Conservation (phyloP, 1,140 invertebrate species). For the Drosophila sturtevanti region DNA sequence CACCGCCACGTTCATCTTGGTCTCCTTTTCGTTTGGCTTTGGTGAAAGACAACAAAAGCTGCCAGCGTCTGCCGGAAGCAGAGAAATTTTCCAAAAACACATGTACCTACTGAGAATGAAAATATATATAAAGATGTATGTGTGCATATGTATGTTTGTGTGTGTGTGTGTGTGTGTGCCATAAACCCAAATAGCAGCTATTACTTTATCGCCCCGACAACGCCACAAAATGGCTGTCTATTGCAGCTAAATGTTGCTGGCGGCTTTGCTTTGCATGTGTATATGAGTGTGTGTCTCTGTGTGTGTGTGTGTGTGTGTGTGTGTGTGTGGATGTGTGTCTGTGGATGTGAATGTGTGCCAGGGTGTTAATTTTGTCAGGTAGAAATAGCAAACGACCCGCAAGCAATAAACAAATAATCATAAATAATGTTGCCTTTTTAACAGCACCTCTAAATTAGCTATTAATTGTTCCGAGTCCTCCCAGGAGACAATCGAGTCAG, state of each 20-base stretch:
- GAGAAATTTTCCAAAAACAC: constrained; percentile 53
- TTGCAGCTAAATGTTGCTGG: constrained; percentile 77
- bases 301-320: constrained; percentile 13
- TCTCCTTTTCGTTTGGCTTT: constrained; percentile 39
- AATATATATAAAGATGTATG: background rate
- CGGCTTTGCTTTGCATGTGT: constrained; percentile 54
- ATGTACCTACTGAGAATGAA: constrained; percentile 35
- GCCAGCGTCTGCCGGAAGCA: constrained; percentile 51
- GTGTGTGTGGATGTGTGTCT: constrained; percentile 14
- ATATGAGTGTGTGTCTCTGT: constrained; percentile 9
- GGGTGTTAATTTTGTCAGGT: constrained; percentile 64
- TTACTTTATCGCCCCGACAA: constrained; percentile 73
- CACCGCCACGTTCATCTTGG: constrained; percentile 1
- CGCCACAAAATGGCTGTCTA: constrained; percentile 71
- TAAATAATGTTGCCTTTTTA: constrained; percentile 76
- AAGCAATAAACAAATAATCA: constrained; percentile 79
- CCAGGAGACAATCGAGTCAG: background rate
- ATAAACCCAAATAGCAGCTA: constrained; percentile 75
- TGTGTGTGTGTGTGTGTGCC: constrained; percentile 37
- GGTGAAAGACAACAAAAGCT: constrained; percentile 47
- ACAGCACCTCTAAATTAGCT: constrained; percentile 71
- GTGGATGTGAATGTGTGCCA: constrained; percentile 1
- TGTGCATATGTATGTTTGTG: constrained; percentile 13
- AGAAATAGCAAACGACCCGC: constrained; percentile 46
- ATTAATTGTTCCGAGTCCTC: constrained; percentile 56